These are phyloP conservation scores for Bergia sp. DNA, from an alignment of 92 coral and sea anemone species.

Conservation along the genomic window DNA sequence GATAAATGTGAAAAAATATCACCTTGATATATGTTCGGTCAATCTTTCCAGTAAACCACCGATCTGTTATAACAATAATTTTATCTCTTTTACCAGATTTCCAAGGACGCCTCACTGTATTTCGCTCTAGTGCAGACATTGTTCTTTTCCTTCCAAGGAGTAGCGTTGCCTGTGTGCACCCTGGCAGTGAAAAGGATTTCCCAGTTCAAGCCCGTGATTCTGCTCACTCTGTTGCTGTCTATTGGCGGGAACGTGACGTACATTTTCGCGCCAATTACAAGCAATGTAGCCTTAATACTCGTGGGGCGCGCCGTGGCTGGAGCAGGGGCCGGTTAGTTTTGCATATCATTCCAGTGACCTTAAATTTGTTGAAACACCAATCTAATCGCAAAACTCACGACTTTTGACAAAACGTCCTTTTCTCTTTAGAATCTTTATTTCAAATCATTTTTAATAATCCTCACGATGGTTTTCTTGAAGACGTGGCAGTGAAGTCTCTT, in stretches of 20 bases:
- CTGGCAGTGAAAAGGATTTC: slow-evolving; percentile 13
- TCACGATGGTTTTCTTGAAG: too few species aligned
- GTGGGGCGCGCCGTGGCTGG: slow-evolving; percentile 41
- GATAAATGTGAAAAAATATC: too few species aligned
- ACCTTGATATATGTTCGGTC: too few species aligned
- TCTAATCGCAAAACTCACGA: too few species aligned
- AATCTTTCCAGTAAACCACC: neutral
- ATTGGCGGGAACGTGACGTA: slow-evolving; percentile 35
- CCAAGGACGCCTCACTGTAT: slow-evolving; percentile 3
- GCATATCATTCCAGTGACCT: too few species aligned
- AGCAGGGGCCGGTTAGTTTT: slow-evolving; percentile 38
- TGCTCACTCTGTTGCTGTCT: slow-evolving; percentile 20
- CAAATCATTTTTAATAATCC: too few species aligned
- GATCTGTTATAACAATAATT: neutral
- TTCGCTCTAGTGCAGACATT: slow-evolving; percentile 28
- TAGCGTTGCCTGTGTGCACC: slow-evolving; percentile 25
- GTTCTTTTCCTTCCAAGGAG: slow-evolving; percentile 34
- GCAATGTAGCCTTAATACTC: slow-evolving; percentile 1
- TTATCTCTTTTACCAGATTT: neutral
- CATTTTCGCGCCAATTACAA: neutral
- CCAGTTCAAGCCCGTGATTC: slow-evolving; percentile 29
- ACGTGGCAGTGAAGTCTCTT: too few species aligned
- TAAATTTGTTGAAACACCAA: too few species aligned
- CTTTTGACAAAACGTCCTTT: too few species aligned
- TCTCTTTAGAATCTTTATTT: too few species aligned